These are phyloP conservation scores for Zoanthus gigantus DNA, from an alignment of 92 coral and sea anemone species.

Conservation along the genomic window DNA sequence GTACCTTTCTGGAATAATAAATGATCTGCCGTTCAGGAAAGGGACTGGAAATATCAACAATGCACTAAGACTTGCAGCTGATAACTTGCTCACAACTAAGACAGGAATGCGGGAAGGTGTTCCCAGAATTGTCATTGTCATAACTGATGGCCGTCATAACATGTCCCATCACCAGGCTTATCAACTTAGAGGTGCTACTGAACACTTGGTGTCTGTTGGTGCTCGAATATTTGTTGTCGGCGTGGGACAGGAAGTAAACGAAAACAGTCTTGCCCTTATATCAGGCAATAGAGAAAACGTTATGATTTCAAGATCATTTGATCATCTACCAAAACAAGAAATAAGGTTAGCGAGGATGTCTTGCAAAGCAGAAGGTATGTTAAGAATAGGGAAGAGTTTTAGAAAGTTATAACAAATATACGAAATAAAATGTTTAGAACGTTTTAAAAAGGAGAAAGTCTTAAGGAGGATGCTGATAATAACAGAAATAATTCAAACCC, in stretches of 20 bases:
- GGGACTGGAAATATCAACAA: slow-evolving; percentile 64
- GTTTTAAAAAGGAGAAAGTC: no score
- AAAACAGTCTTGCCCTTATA: not conserved
- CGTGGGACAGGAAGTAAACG: slow-evolving; percentile 36
- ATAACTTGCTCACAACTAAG: slow-evolving; percentile 46
- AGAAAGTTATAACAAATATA: no score
- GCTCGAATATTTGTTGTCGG: slow-evolving; percentile 73
- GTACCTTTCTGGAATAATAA: slow-evolving; percentile 62
- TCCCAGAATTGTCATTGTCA: slow-evolving; percentile 68
- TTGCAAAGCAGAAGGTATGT: slow-evolving; percentile 20
- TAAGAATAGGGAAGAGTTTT: not conserved
- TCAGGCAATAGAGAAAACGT: not conserved
- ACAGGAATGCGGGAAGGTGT: slow-evolving; percentile 68
- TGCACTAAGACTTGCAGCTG: slow-evolving; percentile 66
- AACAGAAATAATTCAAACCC: no score
- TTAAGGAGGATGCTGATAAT: no score
- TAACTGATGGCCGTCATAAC: slow-evolving; percentile 68
- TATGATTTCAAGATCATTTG: slow-evolving; percentile 13
- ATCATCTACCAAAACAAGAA: slow-evolving; percentile 20
- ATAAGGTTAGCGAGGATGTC: slow-evolving; percentile 1
- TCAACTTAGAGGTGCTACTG: slow-evolving; percentile 59
- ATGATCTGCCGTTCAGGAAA: slow-evolving; percentile 54
- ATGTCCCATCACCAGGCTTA: slow-evolving; percentile 45
- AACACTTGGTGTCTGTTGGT: slow-evolving; percentile 66
- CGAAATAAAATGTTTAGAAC: not conserved